Conservation (phyloP, 2,797 vertebrate species). For the Protonibea diacanthus region DNA sequence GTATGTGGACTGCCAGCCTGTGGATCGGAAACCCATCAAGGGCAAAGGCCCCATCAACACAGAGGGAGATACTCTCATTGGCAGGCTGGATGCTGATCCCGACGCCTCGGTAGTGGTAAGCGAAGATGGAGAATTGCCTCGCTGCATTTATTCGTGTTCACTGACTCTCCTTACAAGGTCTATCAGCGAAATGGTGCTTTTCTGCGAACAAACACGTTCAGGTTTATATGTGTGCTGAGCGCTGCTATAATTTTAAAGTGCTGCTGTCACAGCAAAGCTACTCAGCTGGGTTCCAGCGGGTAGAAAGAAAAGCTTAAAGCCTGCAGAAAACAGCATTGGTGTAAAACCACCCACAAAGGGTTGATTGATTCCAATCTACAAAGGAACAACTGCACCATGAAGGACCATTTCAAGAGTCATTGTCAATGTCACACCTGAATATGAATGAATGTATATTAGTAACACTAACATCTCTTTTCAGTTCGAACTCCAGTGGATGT, state of each 20-base stretch:
- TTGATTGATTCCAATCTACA: constrained; percentile 28
- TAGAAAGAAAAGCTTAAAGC: constrained; percentile 57
- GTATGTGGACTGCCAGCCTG: constrained; percentile 88
- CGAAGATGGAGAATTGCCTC: constrained; percentile 10
- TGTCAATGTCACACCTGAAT: constrained; percentile 1
- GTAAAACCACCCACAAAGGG: constrained; percentile 44
- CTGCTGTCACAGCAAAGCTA: constrained; percentile 71
- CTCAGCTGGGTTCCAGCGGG: constrained; percentile 69
- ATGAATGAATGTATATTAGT: constrained; percentile 16
- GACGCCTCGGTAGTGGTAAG: constrained; percentile 88
- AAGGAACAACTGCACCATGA: constrained; percentile 18
- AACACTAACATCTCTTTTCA: constrained; percentile 62
- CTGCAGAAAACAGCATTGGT: constrained; percentile 51
- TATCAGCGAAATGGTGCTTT: constrained; percentile 36
- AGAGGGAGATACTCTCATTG: constrained; percentile 88
- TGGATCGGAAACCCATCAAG: constrained; percentile 87
- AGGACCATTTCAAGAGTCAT: not conserved
- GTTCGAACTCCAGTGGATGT: constrained; percentile 91
- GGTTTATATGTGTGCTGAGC: constrained; percentile 68
- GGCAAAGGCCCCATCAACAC: constrained; percentile 87
- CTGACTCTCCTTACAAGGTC: constrained; percentile 11
- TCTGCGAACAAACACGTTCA: constrained; percentile 47
- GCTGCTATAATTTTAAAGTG: constrained; percentile 69
- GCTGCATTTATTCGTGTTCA: constrained; percentile 43
- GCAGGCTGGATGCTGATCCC: constrained; percentile 85